Conservation (phyloP, 1,140 invertebrate genomes). For the Anoplophora glabripennis region DNA sequence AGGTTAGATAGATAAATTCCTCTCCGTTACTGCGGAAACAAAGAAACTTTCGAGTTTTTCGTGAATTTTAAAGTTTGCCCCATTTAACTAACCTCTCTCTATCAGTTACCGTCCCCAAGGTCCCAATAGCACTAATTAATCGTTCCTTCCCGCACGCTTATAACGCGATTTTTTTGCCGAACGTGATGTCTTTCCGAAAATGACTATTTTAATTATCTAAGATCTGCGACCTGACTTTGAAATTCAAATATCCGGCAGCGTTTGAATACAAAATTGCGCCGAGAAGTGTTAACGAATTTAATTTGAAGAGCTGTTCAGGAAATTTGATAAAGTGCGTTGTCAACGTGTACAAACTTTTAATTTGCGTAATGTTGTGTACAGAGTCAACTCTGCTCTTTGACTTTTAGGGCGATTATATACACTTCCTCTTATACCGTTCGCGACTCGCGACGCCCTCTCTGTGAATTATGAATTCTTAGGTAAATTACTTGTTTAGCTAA, state of each 20-base stretch:
- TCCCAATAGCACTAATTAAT: too few species aligned
- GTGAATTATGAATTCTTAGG: not conserved
- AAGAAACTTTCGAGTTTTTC: too few species aligned
- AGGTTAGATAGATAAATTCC: too few species aligned
- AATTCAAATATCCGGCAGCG: not conserved
- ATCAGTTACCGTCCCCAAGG: too few species aligned
- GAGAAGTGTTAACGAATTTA: not conserved
- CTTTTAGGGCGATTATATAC: not conserved
- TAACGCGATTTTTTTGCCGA: too few species aligned
- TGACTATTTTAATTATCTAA: too few species aligned
- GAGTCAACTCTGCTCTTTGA: too few species aligned
- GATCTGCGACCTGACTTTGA: not conserved
- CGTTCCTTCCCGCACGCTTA: too few species aligned
- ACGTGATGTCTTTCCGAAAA: too few species aligned
- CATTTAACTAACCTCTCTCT: too few species aligned
- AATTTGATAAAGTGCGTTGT: slow-evolving; percentile 1
- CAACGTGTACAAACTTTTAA: slow-evolving; percentile 4
- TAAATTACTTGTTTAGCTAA: not conserved
- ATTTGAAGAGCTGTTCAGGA: slow-evolving; percentile 2
- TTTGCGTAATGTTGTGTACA: not conserved
- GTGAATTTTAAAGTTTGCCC: too few species aligned
- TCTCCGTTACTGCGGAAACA: too few species aligned
- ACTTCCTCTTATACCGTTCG: not conserved
- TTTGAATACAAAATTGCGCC: not conserved
- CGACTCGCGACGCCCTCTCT: not conserved